Base-by-base conservation (phyloP, 2,888 invertebrate species). In the Lagria hirta region DNA sequence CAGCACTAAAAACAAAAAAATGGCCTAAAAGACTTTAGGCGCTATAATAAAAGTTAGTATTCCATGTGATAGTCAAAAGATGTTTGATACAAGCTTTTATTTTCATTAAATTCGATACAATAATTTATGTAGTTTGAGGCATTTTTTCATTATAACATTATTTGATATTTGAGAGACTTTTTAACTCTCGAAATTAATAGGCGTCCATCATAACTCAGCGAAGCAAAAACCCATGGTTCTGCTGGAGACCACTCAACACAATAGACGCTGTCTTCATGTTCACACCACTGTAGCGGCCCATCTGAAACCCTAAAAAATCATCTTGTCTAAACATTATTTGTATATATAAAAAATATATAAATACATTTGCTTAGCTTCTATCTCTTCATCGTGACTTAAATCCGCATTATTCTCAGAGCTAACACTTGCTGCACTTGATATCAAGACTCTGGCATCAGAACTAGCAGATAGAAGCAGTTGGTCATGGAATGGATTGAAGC, bases 191-290 rank as follows among this genome's bases (percentile, higher is more conserved):
- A 94, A 20, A 99, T 83, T 29, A 98, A 86, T 10, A 99, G 80
- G 30, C 98, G 75, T 0, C 98, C 99, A 73, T 99, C 99, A 69
- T 96, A 97, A 68, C 96, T 96, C 1, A 97, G 77, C 0, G 97
- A 97, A n/a, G 98, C 98, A 77, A 97, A 98, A 43, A 94, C 86
- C 98, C 98, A 99, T 7, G 98, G 96, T 75, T 99, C 98, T 13
- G 92, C 91, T 12, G 88, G 84, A 48, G 95, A 95, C 98, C 98
- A 99, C 71, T 96, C 96, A 0, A 88, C 92, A 62, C 90, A 88
- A 74, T 97, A 99, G 8, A 99, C 97, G 3, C 94, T 93, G 71
- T 99, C 98, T 69, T 98, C 98, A 65, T 99, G 97, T 67, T 98
- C 96, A 65, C 94, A 96, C 44, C 86, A 88, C 36, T 89, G 88